Conservation (phyloP, 2,888 invertebrate species). For the Trissolcus japonicus region DNA sequence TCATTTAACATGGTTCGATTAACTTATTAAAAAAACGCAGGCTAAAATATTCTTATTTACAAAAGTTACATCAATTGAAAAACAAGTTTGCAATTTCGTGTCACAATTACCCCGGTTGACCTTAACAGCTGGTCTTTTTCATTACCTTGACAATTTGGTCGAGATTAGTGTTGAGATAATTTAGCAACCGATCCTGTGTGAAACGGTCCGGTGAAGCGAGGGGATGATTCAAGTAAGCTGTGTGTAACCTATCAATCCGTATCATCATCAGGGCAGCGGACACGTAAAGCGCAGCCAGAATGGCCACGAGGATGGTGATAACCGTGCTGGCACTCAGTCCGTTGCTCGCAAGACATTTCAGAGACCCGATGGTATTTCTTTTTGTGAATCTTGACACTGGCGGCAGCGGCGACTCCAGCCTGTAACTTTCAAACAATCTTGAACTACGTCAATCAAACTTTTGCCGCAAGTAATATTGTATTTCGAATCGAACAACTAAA, state of each 20-base stretch:
- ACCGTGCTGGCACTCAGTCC: slow-evolving; percentile 66
- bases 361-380: neutral
- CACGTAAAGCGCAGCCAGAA: slow-evolving; percentile 70
- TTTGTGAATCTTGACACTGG: slow-evolving; percentile 51
- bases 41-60: too few relatives aligned
- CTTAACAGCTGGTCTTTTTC: neutral
- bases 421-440: slow-evolving; percentile 11
- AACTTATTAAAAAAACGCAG: too few relatives aligned
- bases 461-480: too few relatives aligned
- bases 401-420: slow-evolving; percentile 55
- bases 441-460: too few relatives aligned
- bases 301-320: slow-evolving; percentile 68
- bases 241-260: slow-evolving; percentile 71
- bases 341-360: slow-evolving; percentile 33
- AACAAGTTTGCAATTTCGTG: too few relatives aligned
- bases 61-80: too few relatives aligned
- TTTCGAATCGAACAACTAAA: too few relatives aligned
- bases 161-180: slow-evolving; percentile 84
- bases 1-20: too few relatives aligned
- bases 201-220: slow-evolving; percentile 71
- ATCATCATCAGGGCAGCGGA: slow-evolving; percentile 74
- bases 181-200: slow-evolving; percentile 70
- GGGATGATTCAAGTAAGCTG: slow-evolving; percentile 72
- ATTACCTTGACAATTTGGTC: slow-evolving; percentile 87
- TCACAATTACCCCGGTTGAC: too few relatives aligned